These are phyloP conservation scores for Corythornis cristatus DNA, from an alignment of 2,113 vertebrate genomes.

Conservation along the genomic window DNA sequence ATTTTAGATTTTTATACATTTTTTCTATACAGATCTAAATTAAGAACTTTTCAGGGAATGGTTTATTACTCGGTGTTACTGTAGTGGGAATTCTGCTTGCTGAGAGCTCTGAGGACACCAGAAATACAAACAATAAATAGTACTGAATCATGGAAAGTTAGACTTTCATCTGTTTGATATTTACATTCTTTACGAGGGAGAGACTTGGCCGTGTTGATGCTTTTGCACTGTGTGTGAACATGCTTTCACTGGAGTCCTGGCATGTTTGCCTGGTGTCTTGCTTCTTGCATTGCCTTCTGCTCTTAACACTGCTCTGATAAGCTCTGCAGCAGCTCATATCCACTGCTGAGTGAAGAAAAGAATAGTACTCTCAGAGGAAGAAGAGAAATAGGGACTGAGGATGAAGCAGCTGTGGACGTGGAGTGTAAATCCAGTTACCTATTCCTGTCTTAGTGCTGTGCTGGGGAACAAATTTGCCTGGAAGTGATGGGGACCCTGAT, in stretches of 20 bases:
- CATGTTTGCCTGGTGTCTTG: not conserved
- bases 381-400: not conserved
- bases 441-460: not conserved
- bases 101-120: constrained; percentile 17
- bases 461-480: not conserved
- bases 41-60: constrained; percentile 18
- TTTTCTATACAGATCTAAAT: not conserved
- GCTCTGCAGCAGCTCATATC: not conserved
- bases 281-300: not conserved
- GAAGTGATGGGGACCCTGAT: not conserved
- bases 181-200: constrained; percentile 58
- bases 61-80: constrained; percentile 13
- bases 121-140: constrained; percentile 44
- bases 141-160: constrained; percentile 18
- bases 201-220: not conserved
- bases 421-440: not conserved
- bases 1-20: too few relatives aligned
- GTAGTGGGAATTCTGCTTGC: not conserved
- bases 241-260: not conserved
- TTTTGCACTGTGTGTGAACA: not conserved
- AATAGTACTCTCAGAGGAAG: not conserved
- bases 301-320: not conserved
- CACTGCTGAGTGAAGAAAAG: not conserved
- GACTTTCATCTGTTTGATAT: constrained; percentile 53
- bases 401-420: not conserved